Evolutionary conservation across 2,797 vertebrate genomes (phyloP), one percentile per base, ranked within the genome.

Genomic region (Sarcophilus harrisii): DNA sequence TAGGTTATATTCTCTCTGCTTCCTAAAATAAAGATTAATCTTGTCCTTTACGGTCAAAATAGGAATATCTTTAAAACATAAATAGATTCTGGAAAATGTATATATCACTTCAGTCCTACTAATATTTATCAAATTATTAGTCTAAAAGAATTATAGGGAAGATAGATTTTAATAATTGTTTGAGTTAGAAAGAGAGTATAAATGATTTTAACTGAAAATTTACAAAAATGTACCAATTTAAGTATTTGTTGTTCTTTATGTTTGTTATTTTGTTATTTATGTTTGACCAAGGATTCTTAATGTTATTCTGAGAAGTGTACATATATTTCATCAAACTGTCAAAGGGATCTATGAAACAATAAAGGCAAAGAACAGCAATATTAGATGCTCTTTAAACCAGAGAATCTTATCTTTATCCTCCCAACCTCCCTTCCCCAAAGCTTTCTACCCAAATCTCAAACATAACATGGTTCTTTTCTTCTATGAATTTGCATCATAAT

Each of bases 401-500:
- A 81, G 38, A 81, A 81, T 45, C 38, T 81, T 45, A 45, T 45
- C 38, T 81, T 81, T 10, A 45, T 81, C 38, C 18, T 45, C n/a
- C 9, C 18, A 73, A 54, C 57, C 57, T 14, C 3, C 18, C 13
- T n/a, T 73, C 62, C 16, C n/a, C n/a, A 66, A 81, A 24, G 18
- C 21, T 21, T 81, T 21, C 73, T 45, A 81, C 38, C 11, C n/a
- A 81, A 81, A 81, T 18, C 18, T 8, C 38, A 62, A 94, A 93
- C 30, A 57, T 45, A 96, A 95, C 24, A 52, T 0, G 3, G n/a
- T 14, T 14, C 94, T 96, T 93, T 95, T 94, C 81, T 49, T 96
- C 96, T 58, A 54, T 21, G 12, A 92, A 93, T 89, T 30, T 91
- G 28, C 32, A 38, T 14, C 5, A 32, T 3, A n/a, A 38, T 5